Base-by-base conservation (phyloP, 2,888 invertebrate species). In the Danaus chrysippus region DNA sequence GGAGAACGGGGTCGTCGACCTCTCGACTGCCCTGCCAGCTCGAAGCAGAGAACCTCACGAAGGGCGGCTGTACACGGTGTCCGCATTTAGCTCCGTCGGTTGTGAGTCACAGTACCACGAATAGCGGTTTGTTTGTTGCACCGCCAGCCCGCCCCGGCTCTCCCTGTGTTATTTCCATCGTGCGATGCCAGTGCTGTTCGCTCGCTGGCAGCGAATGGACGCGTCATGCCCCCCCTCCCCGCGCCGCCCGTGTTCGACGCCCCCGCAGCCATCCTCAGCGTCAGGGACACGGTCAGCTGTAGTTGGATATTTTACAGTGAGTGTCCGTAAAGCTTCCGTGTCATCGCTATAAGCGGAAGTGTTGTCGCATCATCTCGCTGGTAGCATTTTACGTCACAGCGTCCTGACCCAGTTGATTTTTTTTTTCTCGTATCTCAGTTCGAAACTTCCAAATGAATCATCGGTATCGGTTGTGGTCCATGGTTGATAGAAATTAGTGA, bases 301-400 rank as follows among this genome's bases (percentile, higher is more conserved):
- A 94, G 94, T 91, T 94, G 94, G 94, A 94, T 94, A 88, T 93
- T 94, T 83, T 94, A 94, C 89, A 94, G 94, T 93, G 94, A 93
- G 91, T 91, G 86, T 87, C 82, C 73, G 66, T 68, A 68, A 70
- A 69, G 59, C 63, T 55, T 61, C 54, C 67, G 63, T 57, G 64
- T 61, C 67, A 13, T 10, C 59, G 59, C 68, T 58, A 62, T 62
- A 64, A 64, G 63, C 69, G 65, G 62, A 71, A 70, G 63, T 68
- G 71, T 59, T 60, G 58, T 65, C 61, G 63, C 68, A 69, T 71
- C 75, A 70, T 73, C 68, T 68, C 65, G 71, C 75, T 71, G 74
- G 69, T 68, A 72, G 69, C 74, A 69, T 68, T 72, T 70, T 71
- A 71, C 77, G 76, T 74, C 77, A 73, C 67, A 71, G 68, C 70